Conservation (phyloP, 2,797 vertebrate genomes). For the Austrolebias charrua region DNA sequence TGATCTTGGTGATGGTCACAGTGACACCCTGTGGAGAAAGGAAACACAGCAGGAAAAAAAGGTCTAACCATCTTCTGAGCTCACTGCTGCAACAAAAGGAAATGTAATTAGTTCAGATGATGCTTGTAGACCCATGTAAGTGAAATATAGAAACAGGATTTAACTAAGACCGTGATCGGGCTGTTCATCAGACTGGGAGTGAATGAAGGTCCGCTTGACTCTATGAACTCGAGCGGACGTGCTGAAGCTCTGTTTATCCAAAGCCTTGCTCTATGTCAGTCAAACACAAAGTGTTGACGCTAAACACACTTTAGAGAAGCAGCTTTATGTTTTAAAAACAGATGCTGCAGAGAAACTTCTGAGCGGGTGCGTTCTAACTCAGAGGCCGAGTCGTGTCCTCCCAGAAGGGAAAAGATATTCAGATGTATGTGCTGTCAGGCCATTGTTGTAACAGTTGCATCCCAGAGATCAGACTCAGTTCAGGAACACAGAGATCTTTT, state of each 20-base stretch:
- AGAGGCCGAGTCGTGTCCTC: slow-evolving; percentile 10
- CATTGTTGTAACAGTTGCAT: slow-evolving; percentile 19
- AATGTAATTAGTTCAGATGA: neutral
- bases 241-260: slow-evolving; percentile 1
- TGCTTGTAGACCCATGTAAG: neutral
- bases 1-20: slow-evolving; percentile 15
- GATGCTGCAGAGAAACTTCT: slow-evolving; percentile 28
- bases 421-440: slow-evolving; percentile 4
- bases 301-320: slow-evolving; percentile 8
- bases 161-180: too few relatives aligned
- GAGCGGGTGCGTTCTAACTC: slow-evolving; percentile 22
- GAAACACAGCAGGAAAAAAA: slow-evolving; percentile 28
- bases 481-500: neutral
- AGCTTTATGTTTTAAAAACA: slow-evolving; percentile 17
- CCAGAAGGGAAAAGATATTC: slow-evolving; percentile 14
- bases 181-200: neutral
- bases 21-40: slow-evolving; percentile 62
- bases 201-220: neutral
- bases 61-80: neutral
- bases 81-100: neutral
- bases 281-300: slow-evolving; percentile 12
- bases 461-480: slow-evolving; percentile 18
- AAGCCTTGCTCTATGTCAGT: slow-evolving; percentile 13
- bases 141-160: neutral
- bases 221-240: neutral